Base-by-base conservation (phyloP, 2,888 invertebrate genomes). In the Drosophila dives region DNA sequence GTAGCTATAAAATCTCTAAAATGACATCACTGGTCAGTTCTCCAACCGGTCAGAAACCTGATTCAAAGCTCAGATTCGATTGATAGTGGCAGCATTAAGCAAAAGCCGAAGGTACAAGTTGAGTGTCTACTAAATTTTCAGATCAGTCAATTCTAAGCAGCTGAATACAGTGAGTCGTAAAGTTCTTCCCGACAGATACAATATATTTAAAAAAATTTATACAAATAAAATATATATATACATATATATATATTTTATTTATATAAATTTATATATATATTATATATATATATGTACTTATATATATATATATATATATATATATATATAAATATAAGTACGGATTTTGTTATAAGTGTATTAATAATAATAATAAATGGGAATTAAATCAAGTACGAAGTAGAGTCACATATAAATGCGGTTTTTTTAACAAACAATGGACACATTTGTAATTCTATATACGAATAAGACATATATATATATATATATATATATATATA, bases 101-200 rank as follows among this genome's bases (percentile, higher is more conserved):
- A 29, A 32, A 66, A 64, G 76, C 72, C 72, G 29, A n/a, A 33
- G 62, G 12, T 53, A 64, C 33, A 55, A 70, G 60, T 71, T 64
- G 45, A 75, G 58, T 75, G 45, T 49, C 65, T 50, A 26, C 49
- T 20, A 36, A 17, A 54, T 20, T 32, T 10, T 42, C 2, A 45
- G 48, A 34, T 79, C 45, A 80, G 80, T 77, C 60, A n/a, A 38
- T 64, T 75, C 49, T 56, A 20, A 58, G 56, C 62, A 38, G 63
- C 20, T 38, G 33, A 65, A 23, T n/a, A 71, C 40, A 66, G 32
- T 59, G 53, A 38, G 33, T 50, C 34, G 49, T 38, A 38, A 10
- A 50, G 20, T 17, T 61, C 38, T 49, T 32, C 29, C 63, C 34
- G 23, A 33, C 12, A 48, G 61, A 59, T 58, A 20, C 32, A 49